A percentile compares a stretch with the other conserved stretches of the same genome.
These are phyloP conservation scores for Toxonevra muliebris DNA, from an alignment of 2,888 invertebrate species.

Conservation along the genomic window DNA sequence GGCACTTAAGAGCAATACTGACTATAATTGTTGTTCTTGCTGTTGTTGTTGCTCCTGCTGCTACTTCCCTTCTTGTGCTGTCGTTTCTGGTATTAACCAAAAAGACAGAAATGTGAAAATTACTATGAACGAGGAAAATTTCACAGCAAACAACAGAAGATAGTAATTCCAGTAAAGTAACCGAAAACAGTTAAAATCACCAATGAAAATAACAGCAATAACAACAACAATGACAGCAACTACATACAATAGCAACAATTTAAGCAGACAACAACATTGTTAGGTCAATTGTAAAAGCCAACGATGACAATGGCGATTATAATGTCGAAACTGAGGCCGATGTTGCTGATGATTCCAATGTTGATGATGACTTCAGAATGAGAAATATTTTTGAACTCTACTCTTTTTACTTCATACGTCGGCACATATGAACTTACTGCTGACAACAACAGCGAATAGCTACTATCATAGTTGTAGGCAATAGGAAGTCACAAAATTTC, in stretches of 20 bases:
- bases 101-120: background rate
- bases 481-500: too few species aligned
- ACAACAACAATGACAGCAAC: constrained; percentile 5
- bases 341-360: constrained; percentile 2
- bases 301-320: constrained; percentile 14
- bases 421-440: too few species aligned
- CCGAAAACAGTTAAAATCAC: constrained; percentile 5
- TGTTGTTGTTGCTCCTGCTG: background rate
- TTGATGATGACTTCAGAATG: constrained; percentile 12
- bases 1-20: too few species aligned
- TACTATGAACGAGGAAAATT: background rate
- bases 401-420: background rate
- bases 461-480: too few species aligned
- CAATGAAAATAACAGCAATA: background rate
- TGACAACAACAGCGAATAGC: too few species aligned
- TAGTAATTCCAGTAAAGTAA: constrained; percentile 9
- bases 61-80: background rate
- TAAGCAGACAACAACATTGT: constrained; percentile 8
- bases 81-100: background rate
- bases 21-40: background rate
- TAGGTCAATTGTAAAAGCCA: background rate
- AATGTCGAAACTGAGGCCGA: background rate
- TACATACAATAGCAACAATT: background rate
- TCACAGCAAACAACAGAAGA: background rate
- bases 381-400: too few species aligned